These are phyloP conservation scores for Diplogasteroides magnus DNA, from an alignment of 1,140 invertebrate species.

Conservation along the genomic window DNA sequence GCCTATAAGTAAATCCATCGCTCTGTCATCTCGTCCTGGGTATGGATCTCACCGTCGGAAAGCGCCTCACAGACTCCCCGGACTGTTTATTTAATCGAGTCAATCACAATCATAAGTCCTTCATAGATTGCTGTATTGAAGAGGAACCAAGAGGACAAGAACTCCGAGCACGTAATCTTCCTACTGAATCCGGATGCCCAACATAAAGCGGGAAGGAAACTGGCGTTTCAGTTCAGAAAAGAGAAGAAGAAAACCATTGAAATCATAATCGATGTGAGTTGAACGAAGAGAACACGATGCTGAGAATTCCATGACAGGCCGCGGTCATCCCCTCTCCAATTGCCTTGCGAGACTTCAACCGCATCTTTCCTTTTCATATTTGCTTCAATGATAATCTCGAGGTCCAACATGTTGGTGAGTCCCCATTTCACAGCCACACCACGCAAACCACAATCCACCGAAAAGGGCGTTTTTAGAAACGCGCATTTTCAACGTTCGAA, in stretches of 20 bases:
- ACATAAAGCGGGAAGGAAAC: constrained; percentile 14
- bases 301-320: no score
- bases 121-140: constrained; percentile 23
- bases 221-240: constrained; percentile 16
- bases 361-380: constrained; percentile 31
- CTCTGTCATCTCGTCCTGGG: no score
- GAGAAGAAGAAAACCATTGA: no score
- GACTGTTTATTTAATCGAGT: neutral
- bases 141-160: constrained; percentile 20
- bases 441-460: no score
- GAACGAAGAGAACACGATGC: neutral
- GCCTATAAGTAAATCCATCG: no score
- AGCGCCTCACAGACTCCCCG: no score
- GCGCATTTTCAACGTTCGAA: neutral
- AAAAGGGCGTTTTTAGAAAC: neutral
- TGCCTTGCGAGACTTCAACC: constrained; percentile 14
- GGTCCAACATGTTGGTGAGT: constrained; percentile 34
- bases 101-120: neutral
- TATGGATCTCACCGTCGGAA: no score
- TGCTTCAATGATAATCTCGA: constrained; percentile 34
- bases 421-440: no score
- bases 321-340: no score
- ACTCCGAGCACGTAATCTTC: constrained; percentile 31
- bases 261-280: neutral
- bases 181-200: constrained; percentile 25